A percentile compares a stretch with the other conserved stretches of the same genome.
Conservation (phyloP, 2,888 invertebrate genomes). For the Drosophila meridionalis region DNA sequence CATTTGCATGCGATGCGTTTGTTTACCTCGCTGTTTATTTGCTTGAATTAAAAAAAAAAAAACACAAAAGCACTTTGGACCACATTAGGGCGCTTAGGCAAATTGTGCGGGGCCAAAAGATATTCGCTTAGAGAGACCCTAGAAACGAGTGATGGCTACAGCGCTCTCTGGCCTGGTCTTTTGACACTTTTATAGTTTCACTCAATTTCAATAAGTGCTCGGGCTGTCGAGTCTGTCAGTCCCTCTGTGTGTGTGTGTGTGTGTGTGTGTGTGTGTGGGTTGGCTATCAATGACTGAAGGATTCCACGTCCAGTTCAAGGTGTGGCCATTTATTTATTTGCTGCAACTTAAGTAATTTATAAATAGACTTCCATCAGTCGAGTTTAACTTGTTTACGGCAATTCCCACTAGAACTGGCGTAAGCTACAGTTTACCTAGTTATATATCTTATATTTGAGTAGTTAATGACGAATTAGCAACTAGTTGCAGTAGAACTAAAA, state of each 20-base stretch:
- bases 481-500: no score
- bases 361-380: slow-evolving; percentile 25
- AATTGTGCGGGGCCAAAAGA: slow-evolving; percentile 31
- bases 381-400: neutral
- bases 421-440: neutral
- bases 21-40: slow-evolving; percentile 58
- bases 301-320: slow-evolving; percentile 12
- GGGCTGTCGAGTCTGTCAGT: slow-evolving; percentile 4
- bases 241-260: slow-evolving; percentile 12
- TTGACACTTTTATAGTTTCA: slow-evolving; percentile 80
- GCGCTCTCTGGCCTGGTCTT: slow-evolving; percentile 44
- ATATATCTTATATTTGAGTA: neutral
- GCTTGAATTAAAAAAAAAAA: slow-evolving; percentile 26
- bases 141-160: slow-evolving; percentile 25
- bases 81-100: slow-evolving; percentile 62
- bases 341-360: slow-evolving; percentile 47
- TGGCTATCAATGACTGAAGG: slow-evolving; percentile 17
- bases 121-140: slow-evolving; percentile 31
- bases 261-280: slow-evolving; percentile 15
- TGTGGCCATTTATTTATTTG: slow-evolving; percentile 35
- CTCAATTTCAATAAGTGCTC: slow-evolving; percentile 71
- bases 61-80: slow-evolving; percentile 43
- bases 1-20: slow-evolving; percentile 65
- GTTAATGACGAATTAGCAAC: neutral
- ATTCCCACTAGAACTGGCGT: neutral